These are phyloP conservation scores for Entomobrya multifasciata DNA, from an alignment of 2,888 invertebrate species.

Conservation along the genomic window DNA sequence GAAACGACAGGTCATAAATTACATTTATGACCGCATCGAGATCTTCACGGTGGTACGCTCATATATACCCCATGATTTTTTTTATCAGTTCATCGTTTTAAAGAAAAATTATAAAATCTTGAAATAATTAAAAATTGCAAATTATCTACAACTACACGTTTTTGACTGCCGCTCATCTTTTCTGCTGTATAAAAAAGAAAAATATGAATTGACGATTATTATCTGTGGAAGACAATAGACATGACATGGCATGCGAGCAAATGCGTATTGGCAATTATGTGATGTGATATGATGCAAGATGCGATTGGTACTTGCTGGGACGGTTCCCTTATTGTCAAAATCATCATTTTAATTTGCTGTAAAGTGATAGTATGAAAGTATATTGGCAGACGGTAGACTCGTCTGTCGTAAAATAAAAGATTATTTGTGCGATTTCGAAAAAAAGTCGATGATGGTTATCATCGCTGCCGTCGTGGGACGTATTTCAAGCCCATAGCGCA, in stretches of 20 bases:
- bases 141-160: constrained; percentile 10
- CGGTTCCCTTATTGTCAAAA: neutral
- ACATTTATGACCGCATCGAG: constrained; percentile 57
- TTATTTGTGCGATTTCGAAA: constrained; percentile 54
- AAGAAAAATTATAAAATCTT: constrained; percentile 63
- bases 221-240: constrained; percentile 31
- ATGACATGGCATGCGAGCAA: neutral
- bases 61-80: constrained; percentile 1
- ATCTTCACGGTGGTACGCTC: constrained; percentile 43
- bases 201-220: constrained; percentile 10
- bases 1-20: constrained; percentile 66
- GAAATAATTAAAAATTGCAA: constrained; percentile 59
- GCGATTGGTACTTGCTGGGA: neutral
- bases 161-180: constrained; percentile 3
- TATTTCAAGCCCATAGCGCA: constrained; percentile 59
- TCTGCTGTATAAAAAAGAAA: neutral
- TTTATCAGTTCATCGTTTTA: constrained; percentile 13
- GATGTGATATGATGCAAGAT: constrained; percentile 21
- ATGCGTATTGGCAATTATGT: neutral
- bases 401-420: constrained; percentile 26
- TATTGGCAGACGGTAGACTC: no score
- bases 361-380: constrained; percentile 8
- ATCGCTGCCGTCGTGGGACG: constrained; percentile 55
- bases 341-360: constrained; percentile 55
- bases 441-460: constrained; percentile 52